A percentile compares a stretch with the other conserved stretches of the same genome.
These are phyloP conservation scores for Thereva unica DNA, from an alignment of 2,888 invertebrate genomes.

Conservation along the genomic window DNA sequence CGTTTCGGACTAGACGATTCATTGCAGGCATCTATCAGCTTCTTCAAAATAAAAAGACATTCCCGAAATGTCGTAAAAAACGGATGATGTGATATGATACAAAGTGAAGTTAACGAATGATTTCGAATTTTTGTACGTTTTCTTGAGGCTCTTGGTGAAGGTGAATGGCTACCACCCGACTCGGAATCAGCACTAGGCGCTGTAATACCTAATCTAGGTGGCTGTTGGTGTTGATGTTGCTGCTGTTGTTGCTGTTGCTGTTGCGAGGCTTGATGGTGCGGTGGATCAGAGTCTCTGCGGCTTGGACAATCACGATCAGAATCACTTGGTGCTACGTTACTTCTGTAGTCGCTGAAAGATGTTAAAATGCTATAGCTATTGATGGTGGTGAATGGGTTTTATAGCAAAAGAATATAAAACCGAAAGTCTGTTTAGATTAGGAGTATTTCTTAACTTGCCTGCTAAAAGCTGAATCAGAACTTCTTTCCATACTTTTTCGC, in stretches of 20 bases:
- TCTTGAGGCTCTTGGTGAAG: conserved; percentile 80
- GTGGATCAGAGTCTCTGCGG: conserved; percentile 68
- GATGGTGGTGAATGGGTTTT: conserved; percentile 46
- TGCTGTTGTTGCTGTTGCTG: conserved; percentile 35
- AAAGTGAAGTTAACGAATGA: conserved; percentile 94
- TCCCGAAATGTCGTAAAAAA: conserved; percentile 98
- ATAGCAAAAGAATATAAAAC: conserved; percentile 2
- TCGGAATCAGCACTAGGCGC: conserved; percentile 78
- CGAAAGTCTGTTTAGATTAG: background rate
- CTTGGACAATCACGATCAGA: conserved; percentile 85
- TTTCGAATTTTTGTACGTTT: conserved; percentile 83
- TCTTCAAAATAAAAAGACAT: conserved; percentile 93
- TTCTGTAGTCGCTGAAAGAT: conserved; percentile 85
- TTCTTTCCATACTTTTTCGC: conserved; percentile 90
- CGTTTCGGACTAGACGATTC: conserved; percentile 87
- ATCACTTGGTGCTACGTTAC: conserved; percentile 87
- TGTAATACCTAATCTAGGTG: conserved; percentile 67
- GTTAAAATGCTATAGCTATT: conserved; percentile 59
- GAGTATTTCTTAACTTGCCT: conserved; percentile 65
- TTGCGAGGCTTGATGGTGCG: conserved; percentile 50
- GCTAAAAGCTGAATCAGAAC: conserved; percentile 90
- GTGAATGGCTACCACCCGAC: conserved; percentile 85
- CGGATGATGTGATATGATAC: conserved; percentile 97
- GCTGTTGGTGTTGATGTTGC: conserved; percentile 45
- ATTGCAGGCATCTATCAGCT: conserved; percentile 96